Base-by-base conservation (phyloP, 2,888 invertebrate genomes). In the Calephelis perditalis region DNA sequence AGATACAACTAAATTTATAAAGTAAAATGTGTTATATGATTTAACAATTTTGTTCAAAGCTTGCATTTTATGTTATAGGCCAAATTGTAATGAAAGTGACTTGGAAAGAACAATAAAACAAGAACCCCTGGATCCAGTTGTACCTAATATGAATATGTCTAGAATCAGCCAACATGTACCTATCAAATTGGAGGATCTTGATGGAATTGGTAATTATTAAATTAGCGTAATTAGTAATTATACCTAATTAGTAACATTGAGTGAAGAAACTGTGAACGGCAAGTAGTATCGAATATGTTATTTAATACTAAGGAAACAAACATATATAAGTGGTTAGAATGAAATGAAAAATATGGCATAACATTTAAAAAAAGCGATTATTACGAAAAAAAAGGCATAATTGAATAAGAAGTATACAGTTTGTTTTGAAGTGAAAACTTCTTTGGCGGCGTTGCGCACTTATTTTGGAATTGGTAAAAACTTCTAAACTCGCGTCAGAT, bases 121-220 rank as follows among this genome's bases (percentile, higher is more conserved):
- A 77, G 84, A 91, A 72, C 83, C 88, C 6, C 75, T 73, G 35
- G 84, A 90, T 61, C 69, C 73, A 56, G 64, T 59, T 65, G 68
- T 71, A 59, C 67, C 77, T 45, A 67, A 74, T 56, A 76, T 76
- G 63, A 81, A 76, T 62, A 68, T 75, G 57, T 73, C 78, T 45
- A 78, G 77, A 65, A 67, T 78, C 43, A 70, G 74, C 60, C 84
- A 86, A 67, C 84, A 86, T 10, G 83, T 88, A 59, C 89, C 90
- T 52, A 88, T 90, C 61, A 89, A 89, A 69, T 71, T 90, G 59
- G 90, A 90, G 73, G 90, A 90, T 73, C 77, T 90, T 58, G 90
- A 90, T 81, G 90, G 89, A 67, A 88, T 90, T 73, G 89, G 90
- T 89, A 74, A 78, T 57, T 52, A 46, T 15, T 11, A 43, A 43